phyloP scores from a whole-genome alignment of 2,113 vertebrate species.

The Hippocampus mohnikei region DNA sequence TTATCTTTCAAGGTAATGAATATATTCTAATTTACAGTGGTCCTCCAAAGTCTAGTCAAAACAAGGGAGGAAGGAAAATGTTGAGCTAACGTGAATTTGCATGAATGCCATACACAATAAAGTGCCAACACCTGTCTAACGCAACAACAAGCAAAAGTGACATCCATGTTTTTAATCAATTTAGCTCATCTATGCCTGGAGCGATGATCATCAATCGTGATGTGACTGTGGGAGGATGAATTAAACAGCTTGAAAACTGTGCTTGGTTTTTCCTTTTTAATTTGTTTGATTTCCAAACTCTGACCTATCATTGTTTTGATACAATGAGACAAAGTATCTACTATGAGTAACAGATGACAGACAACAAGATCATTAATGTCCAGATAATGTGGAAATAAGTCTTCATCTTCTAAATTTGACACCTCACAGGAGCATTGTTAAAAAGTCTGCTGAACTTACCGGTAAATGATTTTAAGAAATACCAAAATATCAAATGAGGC shows the following conservation, averaged over 20 bases:
- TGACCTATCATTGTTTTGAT: background rate
- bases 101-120: conserved; percentile 51
- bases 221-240: conserved; percentile 39
- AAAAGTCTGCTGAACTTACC: too few species aligned
- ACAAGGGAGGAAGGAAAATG: background rate
- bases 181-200: conserved; percentile 34
- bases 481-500: too few species aligned
- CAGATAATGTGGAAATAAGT: too few species aligned
- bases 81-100: conserved; percentile 9
- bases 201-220: conserved; percentile 50
- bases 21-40: conserved; percentile 4
- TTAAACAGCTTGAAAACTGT: conserved; percentile 22
- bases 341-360: background rate
- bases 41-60: conserved; percentile 3
- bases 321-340: background rate
- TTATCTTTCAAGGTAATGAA: conserved; percentile 1
- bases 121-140: conserved; percentile 60
- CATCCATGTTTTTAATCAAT: conserved; percentile 38
- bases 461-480: too few species aligned
- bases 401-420: too few species aligned
- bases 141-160: conserved; percentile 22
- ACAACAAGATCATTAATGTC: too few species aligned
- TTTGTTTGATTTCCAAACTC: background rate
- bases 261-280: conserved; percentile 24
- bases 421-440: too few species aligned